These are phyloP conservation scores for Sinodicranocentrus sp. DNA, from an alignment of 2,888 invertebrate species.

Conservation along the genomic window DNA sequence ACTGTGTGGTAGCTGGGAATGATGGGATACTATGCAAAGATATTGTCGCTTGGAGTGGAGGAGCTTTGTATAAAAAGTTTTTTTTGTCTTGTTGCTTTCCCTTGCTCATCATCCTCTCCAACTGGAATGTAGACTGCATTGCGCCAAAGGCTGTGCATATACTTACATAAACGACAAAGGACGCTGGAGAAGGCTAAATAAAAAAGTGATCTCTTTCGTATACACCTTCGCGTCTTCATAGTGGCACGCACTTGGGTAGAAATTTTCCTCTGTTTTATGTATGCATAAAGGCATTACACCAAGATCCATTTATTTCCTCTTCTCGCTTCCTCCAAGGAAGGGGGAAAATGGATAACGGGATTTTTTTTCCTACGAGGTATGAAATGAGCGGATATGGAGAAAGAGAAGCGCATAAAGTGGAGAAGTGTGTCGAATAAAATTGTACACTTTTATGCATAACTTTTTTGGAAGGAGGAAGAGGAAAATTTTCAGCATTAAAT, in stretches of 20 bases:
- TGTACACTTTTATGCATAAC: constrained; percentile 17
- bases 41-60: not conserved
- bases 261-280: constrained; percentile 16
- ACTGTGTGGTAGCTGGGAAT: constrained; percentile 9
- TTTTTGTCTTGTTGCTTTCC: constrained; percentile 46
- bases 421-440: constrained; percentile 52
- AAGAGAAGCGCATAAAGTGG: constrained; percentile 28
- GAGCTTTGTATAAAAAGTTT: constrained; percentile 4
- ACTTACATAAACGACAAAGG: not conserved
- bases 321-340: no score
- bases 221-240: no score
- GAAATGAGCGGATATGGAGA: not conserved
- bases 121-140: constrained; percentile 57
- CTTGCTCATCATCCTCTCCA: constrained; percentile 16
- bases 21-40: constrained; percentile 1
- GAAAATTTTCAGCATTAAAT: not conserved
- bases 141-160: constrained; percentile 33
- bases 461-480: not conserved
- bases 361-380: not conserved
- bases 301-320: not conserved
- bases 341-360: no score
- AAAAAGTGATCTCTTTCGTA: no score
- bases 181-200: not conserved
- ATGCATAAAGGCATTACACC: constrained; percentile 8
- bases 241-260: no score